Evolutionary conservation across 37 sponge, comb jelly and placozoan genomes (phyloP).

Genomic region (Ianthella basta): DNA sequence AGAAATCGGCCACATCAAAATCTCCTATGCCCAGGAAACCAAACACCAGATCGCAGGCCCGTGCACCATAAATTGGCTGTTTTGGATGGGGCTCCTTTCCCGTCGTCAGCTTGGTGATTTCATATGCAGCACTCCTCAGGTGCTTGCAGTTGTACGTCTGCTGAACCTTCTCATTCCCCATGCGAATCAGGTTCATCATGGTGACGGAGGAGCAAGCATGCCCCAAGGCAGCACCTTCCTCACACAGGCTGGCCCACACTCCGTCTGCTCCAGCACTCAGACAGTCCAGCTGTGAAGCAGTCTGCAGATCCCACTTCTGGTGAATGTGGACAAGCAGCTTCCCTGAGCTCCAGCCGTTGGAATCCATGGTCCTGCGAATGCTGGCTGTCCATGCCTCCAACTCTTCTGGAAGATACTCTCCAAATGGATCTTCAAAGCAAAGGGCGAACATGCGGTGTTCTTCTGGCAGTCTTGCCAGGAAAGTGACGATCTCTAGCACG

Average conservation of each 20-base stretch:
- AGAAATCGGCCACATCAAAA: conserved; percentile 83
- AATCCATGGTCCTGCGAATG: conserved; percentile 68
- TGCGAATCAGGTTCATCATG: conserved; percentile 82
- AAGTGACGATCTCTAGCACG: conserved; percentile 58
- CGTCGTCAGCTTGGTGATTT: conserved; percentile 77
- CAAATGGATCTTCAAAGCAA: conserved; percentile 77
- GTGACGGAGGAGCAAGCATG: conserved; percentile 84
- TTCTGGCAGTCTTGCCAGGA: conserved; percentile 59
- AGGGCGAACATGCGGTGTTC: conserved; percentile 57
- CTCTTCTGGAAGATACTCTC: conserved; percentile 80
- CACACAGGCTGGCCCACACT: conserved; percentile 86
- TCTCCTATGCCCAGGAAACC: conserved; percentile 62
- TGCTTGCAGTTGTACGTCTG: conserved; percentile 75
- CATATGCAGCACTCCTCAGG: conserved; percentile 68
- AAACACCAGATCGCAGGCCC: conserved; percentile 78
- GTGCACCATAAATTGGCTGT: conserved; percentile 76
- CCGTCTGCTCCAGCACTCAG: conserved; percentile 83
- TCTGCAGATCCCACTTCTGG: conserved; percentile 84
- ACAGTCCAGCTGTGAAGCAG: conserved; percentile 72
- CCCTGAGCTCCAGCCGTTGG: conserved; percentile 71
- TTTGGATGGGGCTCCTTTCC: conserved; percentile 71
- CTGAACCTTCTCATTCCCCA: conserved; percentile 75
- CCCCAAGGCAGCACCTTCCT: conserved; percentile 89
- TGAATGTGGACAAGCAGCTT: conserved; percentile 76
- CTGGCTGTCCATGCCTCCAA: conserved; percentile 79